A percentile compares a stretch with the other conserved stretches of the same genome.
These are phyloP conservation scores for Ramphastos sulfuratus DNA, from an alignment of 2,113 vertebrate genomes.

Conservation along the genomic window DNA sequence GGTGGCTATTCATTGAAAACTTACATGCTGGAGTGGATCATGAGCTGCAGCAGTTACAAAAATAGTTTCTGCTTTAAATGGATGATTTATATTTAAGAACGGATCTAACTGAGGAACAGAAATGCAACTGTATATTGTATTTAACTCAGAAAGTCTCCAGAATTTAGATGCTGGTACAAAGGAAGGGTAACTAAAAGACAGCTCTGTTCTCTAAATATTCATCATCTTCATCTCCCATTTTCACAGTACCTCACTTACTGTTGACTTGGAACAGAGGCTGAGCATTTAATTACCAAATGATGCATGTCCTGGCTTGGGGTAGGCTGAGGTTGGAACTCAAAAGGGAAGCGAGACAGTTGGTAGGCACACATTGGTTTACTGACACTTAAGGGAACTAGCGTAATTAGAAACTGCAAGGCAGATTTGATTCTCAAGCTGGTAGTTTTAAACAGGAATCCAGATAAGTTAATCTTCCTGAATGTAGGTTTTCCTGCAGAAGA, in stretches of 20 bases:
- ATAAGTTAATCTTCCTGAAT: not conserved
- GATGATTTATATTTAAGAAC: not conserved
- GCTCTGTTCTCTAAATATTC: not conserved
- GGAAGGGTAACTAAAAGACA: not conserved
- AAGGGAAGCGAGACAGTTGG: not conserved
- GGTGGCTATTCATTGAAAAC: not conserved
- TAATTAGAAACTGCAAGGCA: not conserved
- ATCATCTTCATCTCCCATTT: not conserved
- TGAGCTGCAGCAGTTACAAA: not conserved
- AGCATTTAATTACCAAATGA: not conserved
- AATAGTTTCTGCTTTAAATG: not conserved
- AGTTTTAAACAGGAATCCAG: not conserved
- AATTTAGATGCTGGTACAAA: not conserved
- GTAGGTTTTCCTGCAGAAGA: not conserved
- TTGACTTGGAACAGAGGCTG: not conserved
- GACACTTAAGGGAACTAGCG: not conserved
- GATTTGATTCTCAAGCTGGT: not conserved
- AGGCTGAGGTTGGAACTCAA: not conserved
- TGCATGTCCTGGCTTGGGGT: not conserved
- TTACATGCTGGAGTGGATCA: not conserved
- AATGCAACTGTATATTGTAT: not conserved
- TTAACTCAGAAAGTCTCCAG: not conserved
- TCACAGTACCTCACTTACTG: not conserved
- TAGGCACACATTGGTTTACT: not conserved
- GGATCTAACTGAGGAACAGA: not conserved